These are phyloP conservation scores for Sterna hirundo DNA, from an alignment of 2,113 vertebrate genomes.

Conservation along the genomic window DNA sequence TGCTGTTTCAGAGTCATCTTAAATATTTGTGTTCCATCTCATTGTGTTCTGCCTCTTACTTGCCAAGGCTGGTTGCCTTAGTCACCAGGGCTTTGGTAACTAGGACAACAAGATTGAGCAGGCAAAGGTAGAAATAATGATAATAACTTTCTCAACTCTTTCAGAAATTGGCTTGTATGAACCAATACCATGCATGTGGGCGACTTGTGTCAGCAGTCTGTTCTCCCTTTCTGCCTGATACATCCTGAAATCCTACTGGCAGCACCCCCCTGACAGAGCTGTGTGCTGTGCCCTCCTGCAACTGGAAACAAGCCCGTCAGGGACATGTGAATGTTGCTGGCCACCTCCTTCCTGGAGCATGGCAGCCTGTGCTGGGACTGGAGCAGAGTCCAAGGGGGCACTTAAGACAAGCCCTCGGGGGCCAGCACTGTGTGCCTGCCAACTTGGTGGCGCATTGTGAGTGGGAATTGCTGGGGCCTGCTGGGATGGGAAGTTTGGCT, in stretches of 20 bases:
- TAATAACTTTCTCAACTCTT: constrained; percentile 43
- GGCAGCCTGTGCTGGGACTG: neutral
- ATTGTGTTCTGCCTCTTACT: neutral
- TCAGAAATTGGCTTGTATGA: constrained; percentile 11
- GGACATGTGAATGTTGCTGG: neutral
- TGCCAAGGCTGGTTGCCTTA: constrained; percentile 55
- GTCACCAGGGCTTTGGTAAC: constrained; percentile 50
- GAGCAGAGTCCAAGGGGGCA: neutral
- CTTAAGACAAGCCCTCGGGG: neutral
- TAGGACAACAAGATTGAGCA: constrained; percentile 47
- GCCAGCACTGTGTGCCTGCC: neutral
- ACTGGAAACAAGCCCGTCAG: neutral
- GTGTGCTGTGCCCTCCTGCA: neutral
- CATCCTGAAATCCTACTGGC: neutral
- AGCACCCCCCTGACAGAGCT: neutral
- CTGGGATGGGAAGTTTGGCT: neutral
- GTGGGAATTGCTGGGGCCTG: neutral
- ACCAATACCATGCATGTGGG: neutral
- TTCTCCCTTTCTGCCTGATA: neutral
- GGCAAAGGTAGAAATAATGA: constrained; percentile 44
- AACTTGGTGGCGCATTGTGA: neutral
- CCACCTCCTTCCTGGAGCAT: neutral
- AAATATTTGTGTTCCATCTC: constrained; percentile 21
- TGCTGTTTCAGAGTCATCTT: neutral
- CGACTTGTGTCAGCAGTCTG: neutral